Conservation (phyloP, 2,113 vertebrate species). For the Cercopithecus mona region DNA sequence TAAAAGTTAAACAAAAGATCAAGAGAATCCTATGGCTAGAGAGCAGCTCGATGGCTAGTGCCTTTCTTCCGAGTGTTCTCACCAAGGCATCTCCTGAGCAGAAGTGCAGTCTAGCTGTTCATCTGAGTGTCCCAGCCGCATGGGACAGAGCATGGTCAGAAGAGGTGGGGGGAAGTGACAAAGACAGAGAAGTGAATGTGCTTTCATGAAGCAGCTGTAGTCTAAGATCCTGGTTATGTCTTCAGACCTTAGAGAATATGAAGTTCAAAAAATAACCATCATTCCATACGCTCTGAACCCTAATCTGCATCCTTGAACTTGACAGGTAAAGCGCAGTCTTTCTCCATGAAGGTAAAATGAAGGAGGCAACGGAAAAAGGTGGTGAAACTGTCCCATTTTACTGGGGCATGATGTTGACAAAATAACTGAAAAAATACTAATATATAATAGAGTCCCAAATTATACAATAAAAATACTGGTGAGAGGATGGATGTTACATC, state of each 20-base stretch:
- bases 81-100: background rate
- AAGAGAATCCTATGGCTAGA: background rate
- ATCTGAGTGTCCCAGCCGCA: background rate
- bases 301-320: background rate
- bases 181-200: background rate
- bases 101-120: no score
- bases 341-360: background rate
- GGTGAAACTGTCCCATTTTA: background rate
- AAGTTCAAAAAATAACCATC: background rate
- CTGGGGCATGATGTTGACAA: background rate
- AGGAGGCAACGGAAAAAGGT: background rate
- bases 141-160: no score
- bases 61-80: rapidly evolving
- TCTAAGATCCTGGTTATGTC: background rate
- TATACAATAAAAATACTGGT: background rate
- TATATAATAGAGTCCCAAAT: background rate
- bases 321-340: background rate
- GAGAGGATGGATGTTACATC: background rate
- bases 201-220: background rate
- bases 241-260: background rate
- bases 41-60: background rate
- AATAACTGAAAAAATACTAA: background rate
- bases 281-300: background rate
- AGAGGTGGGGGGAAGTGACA: background rate
- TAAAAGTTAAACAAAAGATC: background rate